phyloP scores from a whole-genome alignment of 92 coral and sea anemone genomes.

The Ricordea florida region DNA sequence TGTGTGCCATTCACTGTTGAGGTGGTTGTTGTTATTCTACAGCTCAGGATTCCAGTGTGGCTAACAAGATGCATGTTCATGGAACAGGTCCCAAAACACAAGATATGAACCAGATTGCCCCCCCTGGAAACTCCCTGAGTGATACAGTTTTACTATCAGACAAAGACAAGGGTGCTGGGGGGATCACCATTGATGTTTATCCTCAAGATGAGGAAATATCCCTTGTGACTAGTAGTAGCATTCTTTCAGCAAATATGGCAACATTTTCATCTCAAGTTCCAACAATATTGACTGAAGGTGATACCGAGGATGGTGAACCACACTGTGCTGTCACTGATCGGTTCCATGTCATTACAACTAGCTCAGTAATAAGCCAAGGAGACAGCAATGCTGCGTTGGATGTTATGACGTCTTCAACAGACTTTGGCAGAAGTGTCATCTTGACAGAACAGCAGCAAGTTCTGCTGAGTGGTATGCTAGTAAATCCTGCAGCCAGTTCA shows the following conservation, averaged over 20 bases:
- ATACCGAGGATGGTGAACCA: constrained; percentile 84
- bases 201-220: constrained; percentile 68
- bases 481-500: constrained; percentile 62
- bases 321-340: constrained; percentile 55
- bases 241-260: constrained; percentile 68
- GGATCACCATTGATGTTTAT: constrained; percentile 70
- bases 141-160: constrained; percentile 1
- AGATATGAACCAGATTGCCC: not conserved
- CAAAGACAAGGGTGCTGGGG: constrained; percentile 12
- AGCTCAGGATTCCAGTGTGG: not conserved
- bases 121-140: not conserved
- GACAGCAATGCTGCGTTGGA: constrained; percentile 46
- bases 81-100: not conserved
- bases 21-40: not conserved
- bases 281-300: constrained; percentile 92
- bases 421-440: constrained; percentile 65
- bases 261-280: constrained; percentile 91
- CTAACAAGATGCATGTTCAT: not conserved
- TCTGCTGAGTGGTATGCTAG: constrained; percentile 71
- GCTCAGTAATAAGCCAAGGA: constrained; percentile 51
- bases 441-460: constrained; percentile 76
- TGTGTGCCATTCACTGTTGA: too few species aligned
- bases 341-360: constrained; percentile 75
- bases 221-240: constrained; percentile 59
- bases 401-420: constrained; percentile 73